Conservation (phyloP, 2,797 vertebrate species). For the Podargus strigoides region DNA sequence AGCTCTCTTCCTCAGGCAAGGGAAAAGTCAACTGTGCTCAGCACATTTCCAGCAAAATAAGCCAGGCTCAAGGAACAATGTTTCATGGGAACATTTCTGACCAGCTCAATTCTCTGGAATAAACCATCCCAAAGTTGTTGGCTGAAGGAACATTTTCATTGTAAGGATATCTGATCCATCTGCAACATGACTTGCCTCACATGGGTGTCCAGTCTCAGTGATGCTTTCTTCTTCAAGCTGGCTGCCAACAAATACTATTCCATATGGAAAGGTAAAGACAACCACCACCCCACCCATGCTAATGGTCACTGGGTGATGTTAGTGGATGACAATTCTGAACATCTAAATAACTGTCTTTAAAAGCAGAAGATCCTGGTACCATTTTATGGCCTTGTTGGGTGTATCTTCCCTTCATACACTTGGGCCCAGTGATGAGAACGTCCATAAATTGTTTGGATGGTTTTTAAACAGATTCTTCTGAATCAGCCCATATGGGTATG, state of each 20-base stretch:
- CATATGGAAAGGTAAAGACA: background rate
- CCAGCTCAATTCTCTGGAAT: background rate
- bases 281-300: background rate
- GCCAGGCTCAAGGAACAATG: background rate
- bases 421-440: background rate
- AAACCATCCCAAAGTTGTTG: conserved; percentile 8
- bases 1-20: background rate
- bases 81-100: conserved; percentile 11
- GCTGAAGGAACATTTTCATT: background rate
- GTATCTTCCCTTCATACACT: background rate
- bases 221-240: background rate
- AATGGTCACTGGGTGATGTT: background rate
- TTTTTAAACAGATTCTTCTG: conserved; percentile 42
- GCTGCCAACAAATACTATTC: background rate
- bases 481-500: conserved; percentile 26
- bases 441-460: conserved; percentile 24
- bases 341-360: background rate
- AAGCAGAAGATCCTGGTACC: background rate
- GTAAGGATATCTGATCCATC: conserved; percentile 6
- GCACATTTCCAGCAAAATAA: background rate
- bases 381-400: background rate
- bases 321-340: background rate
- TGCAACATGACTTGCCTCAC: background rate
- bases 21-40: background rate
- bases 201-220: background rate